Percentiles rank a stretch among this genome's conserved stretches.
Conservation (phyloP, 2,797 vertebrate genomes). For the Ctenochaetus hawaiiensis region DNA sequence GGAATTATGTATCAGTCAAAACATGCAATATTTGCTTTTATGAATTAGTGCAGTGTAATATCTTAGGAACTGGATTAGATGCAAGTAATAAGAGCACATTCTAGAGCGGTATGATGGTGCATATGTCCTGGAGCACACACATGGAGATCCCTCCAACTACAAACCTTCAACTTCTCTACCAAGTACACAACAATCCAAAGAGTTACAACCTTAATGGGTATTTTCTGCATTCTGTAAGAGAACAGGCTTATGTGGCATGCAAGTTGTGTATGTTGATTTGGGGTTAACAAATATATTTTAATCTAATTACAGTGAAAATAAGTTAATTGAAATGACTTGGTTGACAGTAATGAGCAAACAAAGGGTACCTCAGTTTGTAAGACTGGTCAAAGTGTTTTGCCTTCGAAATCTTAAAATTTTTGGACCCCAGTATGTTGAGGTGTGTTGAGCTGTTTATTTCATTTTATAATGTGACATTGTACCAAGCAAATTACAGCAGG, state of each 20-base stretch:
- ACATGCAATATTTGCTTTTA: background rate
- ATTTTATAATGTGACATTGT: too few species aligned
- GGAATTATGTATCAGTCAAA: background rate
- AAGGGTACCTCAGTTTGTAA: background rate
- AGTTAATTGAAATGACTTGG: background rate
- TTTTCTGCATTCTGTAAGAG: background rate
- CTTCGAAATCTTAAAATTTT: too few species aligned
- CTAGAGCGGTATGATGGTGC: background rate
- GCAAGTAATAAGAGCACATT: background rate
- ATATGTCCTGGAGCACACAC: background rate
- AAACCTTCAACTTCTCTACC: background rate
- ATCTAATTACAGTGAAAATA: background rate
- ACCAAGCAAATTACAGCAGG: too few species aligned
- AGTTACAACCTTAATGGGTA: background rate
- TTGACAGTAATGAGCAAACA: background rate
- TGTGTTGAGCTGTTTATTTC: too few species aligned
- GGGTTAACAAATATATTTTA: background rate
- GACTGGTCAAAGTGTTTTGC: too few species aligned
- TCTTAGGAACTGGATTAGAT: background rate
- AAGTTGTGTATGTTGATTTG: background rate
- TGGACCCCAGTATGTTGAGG: too few species aligned
- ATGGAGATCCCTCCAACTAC: background rate
- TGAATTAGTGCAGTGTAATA: background rate
- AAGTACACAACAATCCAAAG: background rate
- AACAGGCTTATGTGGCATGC: background rate